Percentiles rank a stretch among this genome's conserved stretches.
Evolutionary conservation across 2,113 vertebrate species (phyloP).

Genomic region (Corythaeola cristata): DNA sequence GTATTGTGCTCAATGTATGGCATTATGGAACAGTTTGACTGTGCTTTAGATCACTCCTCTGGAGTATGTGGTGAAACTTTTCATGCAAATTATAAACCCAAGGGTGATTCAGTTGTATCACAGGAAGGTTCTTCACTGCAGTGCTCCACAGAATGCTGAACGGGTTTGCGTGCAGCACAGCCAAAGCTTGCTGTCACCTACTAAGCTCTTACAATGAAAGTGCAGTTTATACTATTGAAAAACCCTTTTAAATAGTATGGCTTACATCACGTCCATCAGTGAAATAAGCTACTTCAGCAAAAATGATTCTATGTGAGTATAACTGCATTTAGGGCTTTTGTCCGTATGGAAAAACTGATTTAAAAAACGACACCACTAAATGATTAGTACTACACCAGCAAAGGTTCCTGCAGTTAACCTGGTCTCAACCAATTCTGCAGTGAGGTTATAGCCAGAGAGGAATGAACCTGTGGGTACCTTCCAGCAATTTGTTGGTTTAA

Average conservation of each 20-base stretch:
- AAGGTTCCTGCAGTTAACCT: neutral
- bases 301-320: neutral
- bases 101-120: neutral
- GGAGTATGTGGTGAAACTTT: neutral
- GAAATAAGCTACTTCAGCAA: neutral
- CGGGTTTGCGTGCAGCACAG: neutral
- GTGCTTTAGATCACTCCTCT: neutral
- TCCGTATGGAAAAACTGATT: neutral
- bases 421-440: neutral
- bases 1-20: neutral
- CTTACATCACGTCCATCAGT: neutral
- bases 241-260: neutral
- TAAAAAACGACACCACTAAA: neutral
- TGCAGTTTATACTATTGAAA: neutral
- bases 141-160: neutral
- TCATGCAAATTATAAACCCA: neutral
- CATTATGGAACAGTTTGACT: neutral
- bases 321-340: neutral
- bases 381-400: neutral
- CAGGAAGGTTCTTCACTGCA: neutral
- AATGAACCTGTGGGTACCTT: conserved; percentile 8
- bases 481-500: conserved; percentile 12
- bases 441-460: neutral
- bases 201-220: neutral
- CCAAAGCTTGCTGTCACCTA: neutral